These are phyloP conservation scores for Hystrix cristata DNA, from an alignment of 2,113 vertebrate species.

Conservation along the genomic window DNA sequence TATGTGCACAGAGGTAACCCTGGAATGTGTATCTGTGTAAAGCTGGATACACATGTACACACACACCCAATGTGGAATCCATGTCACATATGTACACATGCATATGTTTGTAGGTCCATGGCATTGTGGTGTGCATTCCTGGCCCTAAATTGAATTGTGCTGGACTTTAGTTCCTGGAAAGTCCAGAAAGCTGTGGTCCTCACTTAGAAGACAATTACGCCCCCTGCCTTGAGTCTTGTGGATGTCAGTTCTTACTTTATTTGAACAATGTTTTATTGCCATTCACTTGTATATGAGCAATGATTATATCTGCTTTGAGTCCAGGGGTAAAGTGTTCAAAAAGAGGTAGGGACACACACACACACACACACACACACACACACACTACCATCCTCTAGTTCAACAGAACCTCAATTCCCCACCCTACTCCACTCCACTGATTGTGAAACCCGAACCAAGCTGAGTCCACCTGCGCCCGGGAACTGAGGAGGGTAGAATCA, in stretches of 20 bases:
- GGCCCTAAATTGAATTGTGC: background rate
- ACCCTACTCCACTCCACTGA: background rate
- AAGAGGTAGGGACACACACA: background rate
- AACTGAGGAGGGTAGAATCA: slow-evolving; percentile 17
- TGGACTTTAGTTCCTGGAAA: background rate
- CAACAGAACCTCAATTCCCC: background rate
- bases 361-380: background rate
- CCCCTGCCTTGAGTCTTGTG: slow-evolving; percentile 42
- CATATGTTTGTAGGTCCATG: background rate
- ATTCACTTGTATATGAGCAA: slow-evolving; percentile 66
- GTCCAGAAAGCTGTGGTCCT: slow-evolving; percentile 26
- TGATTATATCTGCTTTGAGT: slow-evolving; percentile 55
- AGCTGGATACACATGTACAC: background rate
- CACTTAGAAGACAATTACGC: slow-evolving; percentile 52
- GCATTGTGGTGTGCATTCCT: background rate
- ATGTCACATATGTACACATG: background rate
- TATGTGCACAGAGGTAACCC: background rate
- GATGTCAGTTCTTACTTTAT: slow-evolving; percentile 49
- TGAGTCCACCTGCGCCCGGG: slow-evolving; percentile 30
- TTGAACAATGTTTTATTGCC: slow-evolving; percentile 74
- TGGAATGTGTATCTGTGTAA: background rate
- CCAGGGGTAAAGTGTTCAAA: slow-evolving; percentile 47
- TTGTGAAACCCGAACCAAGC: background rate
- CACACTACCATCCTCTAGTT: background rate
- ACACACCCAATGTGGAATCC: background rate